phyloP scores from a whole-genome alignment of 2,797 vertebrate genomes.

The Hafferia zeledoni region DNA sequence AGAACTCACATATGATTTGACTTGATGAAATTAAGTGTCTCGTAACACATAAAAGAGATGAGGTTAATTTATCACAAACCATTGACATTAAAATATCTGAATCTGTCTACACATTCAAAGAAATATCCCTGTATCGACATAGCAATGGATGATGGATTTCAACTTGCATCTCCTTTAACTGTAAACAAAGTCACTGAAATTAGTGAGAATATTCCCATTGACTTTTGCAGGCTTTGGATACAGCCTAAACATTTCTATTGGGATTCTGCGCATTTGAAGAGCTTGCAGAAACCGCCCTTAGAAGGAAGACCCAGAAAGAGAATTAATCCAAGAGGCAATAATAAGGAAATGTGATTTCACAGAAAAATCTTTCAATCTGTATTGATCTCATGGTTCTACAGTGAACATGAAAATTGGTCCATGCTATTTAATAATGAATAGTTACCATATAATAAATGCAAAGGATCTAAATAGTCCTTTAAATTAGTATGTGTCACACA shows the following conservation, averaged over 20 bases:
- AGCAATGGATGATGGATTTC: neutral
- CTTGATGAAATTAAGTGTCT: neutral
- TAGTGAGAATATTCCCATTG: neutral
- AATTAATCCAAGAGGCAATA: neutral
- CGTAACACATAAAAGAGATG: neutral
- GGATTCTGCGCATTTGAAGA: neutral
- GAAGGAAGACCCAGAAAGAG: neutral
- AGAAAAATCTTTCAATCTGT: neutral
- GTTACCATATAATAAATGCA: neutral
- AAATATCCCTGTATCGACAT: neutral
- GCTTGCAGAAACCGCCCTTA: neutral
- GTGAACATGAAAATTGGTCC: neutral
- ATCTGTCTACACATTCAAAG: neutral
- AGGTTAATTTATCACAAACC: neutral
- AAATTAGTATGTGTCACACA: neutral
- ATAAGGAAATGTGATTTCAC: neutral
- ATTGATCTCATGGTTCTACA: neutral
- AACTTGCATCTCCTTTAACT: neutral
- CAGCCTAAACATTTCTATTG: neutral
- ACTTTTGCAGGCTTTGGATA: neutral
- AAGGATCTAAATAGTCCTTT: neutral
- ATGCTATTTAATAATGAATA: neutral
- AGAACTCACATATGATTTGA: neutral
- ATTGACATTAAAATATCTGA: neutral
- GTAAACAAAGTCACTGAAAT: neutral